Percentiles rank a stretch among this genome's conserved stretches.
Conservation (phyloP, 2,888 invertebrate species). For the Orthosia gracilis region DNA sequence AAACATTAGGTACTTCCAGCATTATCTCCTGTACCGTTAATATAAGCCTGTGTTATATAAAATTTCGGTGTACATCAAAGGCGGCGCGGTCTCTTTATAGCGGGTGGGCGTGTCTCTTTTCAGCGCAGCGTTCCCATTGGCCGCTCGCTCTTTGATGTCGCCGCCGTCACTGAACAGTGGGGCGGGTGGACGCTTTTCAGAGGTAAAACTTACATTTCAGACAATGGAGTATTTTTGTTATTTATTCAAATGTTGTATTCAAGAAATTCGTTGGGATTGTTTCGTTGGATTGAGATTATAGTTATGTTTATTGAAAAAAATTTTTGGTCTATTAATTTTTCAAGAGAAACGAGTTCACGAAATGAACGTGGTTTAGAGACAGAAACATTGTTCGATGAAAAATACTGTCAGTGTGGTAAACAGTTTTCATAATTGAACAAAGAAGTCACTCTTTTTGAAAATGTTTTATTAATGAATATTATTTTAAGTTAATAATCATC, state of each 20-base stretch:
- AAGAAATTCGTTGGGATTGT: constrained; percentile 45
- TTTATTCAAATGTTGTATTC: constrained; percentile 69
- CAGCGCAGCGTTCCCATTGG: constrained; percentile 84
- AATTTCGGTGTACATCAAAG: constrained; percentile 74
- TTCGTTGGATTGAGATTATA: constrained; percentile 22
- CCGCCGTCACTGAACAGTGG: constrained; percentile 84
- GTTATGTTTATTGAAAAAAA: neutral
- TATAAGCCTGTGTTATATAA: constrained; percentile 58
- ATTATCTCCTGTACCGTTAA: constrained; percentile 44
- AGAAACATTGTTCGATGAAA: neutral
- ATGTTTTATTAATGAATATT: too few relatives aligned
- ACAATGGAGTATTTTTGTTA: constrained; percentile 67
- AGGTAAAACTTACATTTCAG: constrained; percentile 70
- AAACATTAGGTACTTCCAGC: constrained; percentile 46
- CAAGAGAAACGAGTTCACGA: rapidly evolving
- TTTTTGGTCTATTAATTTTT: constrained; percentile 8
- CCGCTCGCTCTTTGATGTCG: constrained; percentile 74
- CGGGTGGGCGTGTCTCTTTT: constrained; percentile 89
- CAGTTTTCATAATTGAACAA: too few relatives aligned
- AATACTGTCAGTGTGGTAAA: too few relatives aligned
- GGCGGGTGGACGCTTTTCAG: constrained; percentile 85
- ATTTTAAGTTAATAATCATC: too few relatives aligned
- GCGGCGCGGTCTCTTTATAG: constrained; percentile 84
- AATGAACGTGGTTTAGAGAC: neutral
- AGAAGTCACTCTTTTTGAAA: too few relatives aligned